Percentiles rank a stretch among this genome's conserved stretches.
phyloP scores from a whole-genome alignment of 1,140 invertebrate genomes.

The Drosophila truncata region DNA sequence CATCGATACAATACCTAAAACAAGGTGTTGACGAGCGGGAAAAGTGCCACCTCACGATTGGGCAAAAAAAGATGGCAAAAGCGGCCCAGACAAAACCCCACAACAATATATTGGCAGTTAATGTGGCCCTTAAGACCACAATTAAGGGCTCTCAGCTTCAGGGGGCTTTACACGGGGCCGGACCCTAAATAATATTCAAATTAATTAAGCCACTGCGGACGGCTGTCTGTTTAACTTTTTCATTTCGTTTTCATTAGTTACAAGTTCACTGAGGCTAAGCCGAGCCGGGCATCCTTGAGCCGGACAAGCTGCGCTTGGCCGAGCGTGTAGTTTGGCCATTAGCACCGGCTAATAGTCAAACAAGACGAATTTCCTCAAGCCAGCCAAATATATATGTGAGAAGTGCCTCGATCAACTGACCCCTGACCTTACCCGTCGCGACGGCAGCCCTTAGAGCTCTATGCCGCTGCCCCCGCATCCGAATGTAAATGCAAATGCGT shows the following conservation, averaged over 20 bases:
- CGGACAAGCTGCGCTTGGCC: constrained; percentile 33
- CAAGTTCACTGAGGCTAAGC: constrained; percentile 33
- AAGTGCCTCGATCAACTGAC: constrained; percentile 26
- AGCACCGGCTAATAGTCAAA: constrained; percentile 57
- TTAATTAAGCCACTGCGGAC: constrained; percentile 39
- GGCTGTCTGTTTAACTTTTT: constrained; percentile 20
- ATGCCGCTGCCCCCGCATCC: constrained; percentile 36
- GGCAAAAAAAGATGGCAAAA: constrained; percentile 48
- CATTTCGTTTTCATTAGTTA: constrained; percentile 38
- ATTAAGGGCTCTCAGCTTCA: constrained; percentile 11
- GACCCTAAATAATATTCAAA: constrained; percentile 40
- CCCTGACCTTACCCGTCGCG: constrained; percentile 62
- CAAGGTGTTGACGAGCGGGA: constrained; percentile 12
- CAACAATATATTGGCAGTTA: constrained; percentile 35
- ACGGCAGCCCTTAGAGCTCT: constrained; percentile 42
- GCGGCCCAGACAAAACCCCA: not conserved
- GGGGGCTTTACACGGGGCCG: constrained; percentile 5
- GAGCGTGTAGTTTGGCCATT: constrained; percentile 64
- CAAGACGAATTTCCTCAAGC: constrained; percentile 47
- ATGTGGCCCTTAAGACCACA: constrained; percentile 22
- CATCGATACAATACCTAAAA: constrained; percentile 14
- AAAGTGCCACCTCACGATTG: constrained; percentile 61
- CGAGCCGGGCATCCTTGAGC: constrained; percentile 62
- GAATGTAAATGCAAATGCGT: constrained; percentile 62
- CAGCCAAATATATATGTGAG: constrained; percentile 39